Conservation (phyloP, 2,797 vertebrate genomes). For the Sciurus carolinensis region DNA sequence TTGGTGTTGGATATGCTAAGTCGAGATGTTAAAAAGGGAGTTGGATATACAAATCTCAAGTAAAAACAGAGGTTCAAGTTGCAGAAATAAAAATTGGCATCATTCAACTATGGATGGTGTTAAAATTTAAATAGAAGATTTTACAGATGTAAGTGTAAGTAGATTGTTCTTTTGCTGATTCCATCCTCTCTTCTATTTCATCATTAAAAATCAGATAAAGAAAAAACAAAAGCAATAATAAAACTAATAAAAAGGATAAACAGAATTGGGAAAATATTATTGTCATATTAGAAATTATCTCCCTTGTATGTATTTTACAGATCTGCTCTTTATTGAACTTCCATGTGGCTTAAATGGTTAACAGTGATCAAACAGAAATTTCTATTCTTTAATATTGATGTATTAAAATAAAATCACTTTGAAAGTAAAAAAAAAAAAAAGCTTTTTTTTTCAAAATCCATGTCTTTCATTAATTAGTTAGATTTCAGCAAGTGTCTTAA, state of each 20-base stretch:
- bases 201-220: neutral
- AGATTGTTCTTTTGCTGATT: neutral
- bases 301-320: neutral
- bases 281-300: neutral
- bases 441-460: neutral
- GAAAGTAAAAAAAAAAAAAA: neutral
- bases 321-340: neutral
- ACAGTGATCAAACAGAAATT: neutral
- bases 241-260: neutral
- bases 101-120: neutral
- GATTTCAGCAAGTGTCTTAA: neutral
- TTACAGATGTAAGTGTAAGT: neutral
- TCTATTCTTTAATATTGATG: slow-evolving; percentile 12
- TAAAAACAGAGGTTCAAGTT: neutral
- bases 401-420: slow-evolving; percentile 24
- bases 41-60: neutral
- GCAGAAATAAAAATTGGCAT: neutral
- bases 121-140: neutral
- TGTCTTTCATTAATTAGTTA: neutral
- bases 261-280: neutral
- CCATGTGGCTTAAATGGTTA: neutral
- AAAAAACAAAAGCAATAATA: neutral
- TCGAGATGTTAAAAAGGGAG: neutral
- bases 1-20: neutral
- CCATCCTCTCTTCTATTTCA: neutral